Base-by-base conservation (phyloP, 1,140 invertebrate genomes). In the Drosophila lini region DNA sequence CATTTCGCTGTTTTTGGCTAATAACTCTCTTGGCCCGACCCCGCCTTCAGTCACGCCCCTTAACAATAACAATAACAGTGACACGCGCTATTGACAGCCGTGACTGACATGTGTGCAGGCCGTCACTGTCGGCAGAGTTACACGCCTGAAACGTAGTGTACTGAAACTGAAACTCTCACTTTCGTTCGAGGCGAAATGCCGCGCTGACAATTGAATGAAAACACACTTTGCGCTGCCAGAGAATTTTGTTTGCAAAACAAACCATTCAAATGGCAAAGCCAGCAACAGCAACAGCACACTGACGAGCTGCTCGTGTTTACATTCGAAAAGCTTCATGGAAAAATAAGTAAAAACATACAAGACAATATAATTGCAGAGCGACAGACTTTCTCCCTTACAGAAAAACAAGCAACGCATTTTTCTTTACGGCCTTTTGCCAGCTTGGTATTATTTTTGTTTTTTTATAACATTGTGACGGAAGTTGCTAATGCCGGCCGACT, bases 211-310 rank as follows among this genome's bases (percentile, higher is more conserved):
- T 80, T 83, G 80, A 80, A 64, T 73, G 68, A 74, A 78, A 71
- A 76, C 74, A 85, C 47, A 50, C 52, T 16, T 19, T 38, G 15
- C 5, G 19, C 78, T 73, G 77, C 53, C 52, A 81, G 71, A 88
- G 84, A 88, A 88, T 88, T 61, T 89, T 88, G 83, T 86, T 86
- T 86, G 83, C 78, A 47, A 79, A 80, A 82, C 76, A 88, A 88
- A 82, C 83, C 81, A 78, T 82, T 80, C 79, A 88, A 80, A 80
- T 68, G 74, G 61, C 75, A 59, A 71, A 38, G 50, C 6, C 50
- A 53, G 10, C 50, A 28, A 28, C 25, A 28, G 5, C 25, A 28
- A 28, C 25, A 28, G 25, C 25, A 28, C 25, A 9, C 34, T 11
- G 45, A 11, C 10, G 36, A 58, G 42, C 63, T 41, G 57, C 31